Conservation (phyloP, 2,113 vertebrate species). For the Pterocles orientalis region DNA sequence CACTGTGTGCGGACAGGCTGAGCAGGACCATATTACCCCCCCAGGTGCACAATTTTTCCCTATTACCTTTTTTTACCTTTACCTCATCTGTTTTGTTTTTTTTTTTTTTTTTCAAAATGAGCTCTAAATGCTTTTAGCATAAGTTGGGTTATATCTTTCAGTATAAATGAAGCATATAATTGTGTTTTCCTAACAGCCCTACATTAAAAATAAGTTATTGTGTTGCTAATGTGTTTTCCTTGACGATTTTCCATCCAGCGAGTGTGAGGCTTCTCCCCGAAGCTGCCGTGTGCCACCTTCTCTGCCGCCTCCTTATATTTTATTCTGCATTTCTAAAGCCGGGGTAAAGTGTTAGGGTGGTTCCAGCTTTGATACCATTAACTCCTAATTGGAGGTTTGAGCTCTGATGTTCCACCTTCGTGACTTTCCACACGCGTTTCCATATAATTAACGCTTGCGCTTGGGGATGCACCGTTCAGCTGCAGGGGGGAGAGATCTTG, state of each 20-base stretch:
- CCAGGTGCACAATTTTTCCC: neutral
- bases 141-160: constrained; percentile 47
- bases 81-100: neutral
- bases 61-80: neutral
- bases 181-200: constrained; percentile 64
- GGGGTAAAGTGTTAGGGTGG: neutral
- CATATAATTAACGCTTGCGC: neutral
- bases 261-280: neutral
- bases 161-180: constrained; percentile 69
- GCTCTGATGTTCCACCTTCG: neutral
- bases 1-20: neutral
- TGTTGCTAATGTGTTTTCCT: constrained; percentile 48
- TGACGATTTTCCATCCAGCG: constrained; percentile 40
- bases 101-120: neutral
- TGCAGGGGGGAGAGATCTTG: neutral
- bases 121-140: neutral
- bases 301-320: neutral
- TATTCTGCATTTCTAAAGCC: neutral
- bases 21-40: neutral
- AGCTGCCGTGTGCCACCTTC: neutral
- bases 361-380: constrained; percentile 6
- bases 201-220: constrained; percentile 63
- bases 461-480: neutral
- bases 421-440: neutral
- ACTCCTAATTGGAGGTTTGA: neutral